Base-by-base conservation (phyloP, 2,113 vertebrate species). In the Calyptomena viridis region DNA sequence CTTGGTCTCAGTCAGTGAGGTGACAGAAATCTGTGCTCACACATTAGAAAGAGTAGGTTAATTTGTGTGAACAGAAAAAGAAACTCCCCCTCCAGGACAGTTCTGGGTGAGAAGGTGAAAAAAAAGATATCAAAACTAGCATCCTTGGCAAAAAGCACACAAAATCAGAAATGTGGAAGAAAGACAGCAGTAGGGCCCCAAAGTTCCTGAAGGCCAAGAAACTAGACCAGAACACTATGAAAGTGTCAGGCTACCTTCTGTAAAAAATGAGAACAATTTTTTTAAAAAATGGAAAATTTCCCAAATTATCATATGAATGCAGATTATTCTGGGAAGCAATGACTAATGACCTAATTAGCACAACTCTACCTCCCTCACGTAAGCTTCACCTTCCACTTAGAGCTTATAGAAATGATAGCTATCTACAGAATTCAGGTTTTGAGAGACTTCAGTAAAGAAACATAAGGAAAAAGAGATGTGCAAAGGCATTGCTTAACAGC, bases 321-420 rank as follows among this genome's bases (percentile, higher is more conserved):
- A 68, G 49, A 56, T 91, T 85, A 87, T 86, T 94, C 50, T 90
- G 72, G 64, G 56, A 92, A 93, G 59, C 76, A 89, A 46, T 81
- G 83, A 90, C 75, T 87, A 87, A 93, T 80, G 67, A 62, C 80
- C 80, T 66, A 77, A 78, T 89, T 80, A 80, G n/a, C 46, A 64
- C 52, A 91, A 78, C 8, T 71, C 63, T 35, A 73, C 52, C 46
- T 76, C 59, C 37, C 31, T 80, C 63, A 73, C 3, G 0, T 83
- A 66, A 64, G 33, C 49, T 74, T 63, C 84, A 76, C 11, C 14
- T 62, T 85, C 21, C 30, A 30, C 53, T 60, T 58, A 22, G 6
- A 40, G 42, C 33, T 52, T 81, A 23, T 8, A 80, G 59, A 94
- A 47, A 86, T 62, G 4, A 73, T 7, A 67, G 58, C 49, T 40